Conservation (phyloP, 2,113 vertebrate species). For the Cyrtonyx montezumae region DNA sequence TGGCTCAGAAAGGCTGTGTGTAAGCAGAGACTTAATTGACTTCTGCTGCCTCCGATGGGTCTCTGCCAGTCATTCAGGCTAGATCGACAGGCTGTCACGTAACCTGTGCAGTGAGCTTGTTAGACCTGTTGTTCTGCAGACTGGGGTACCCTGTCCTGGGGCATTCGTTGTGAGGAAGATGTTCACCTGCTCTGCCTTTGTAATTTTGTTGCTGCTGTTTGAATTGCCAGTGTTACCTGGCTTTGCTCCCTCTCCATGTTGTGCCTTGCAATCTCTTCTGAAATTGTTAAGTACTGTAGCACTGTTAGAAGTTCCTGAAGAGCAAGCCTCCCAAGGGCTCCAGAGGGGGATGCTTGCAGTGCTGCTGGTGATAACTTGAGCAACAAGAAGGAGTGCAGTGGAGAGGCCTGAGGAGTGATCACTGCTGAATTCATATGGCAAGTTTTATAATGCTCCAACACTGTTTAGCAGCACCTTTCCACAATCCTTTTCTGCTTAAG, state of each 20-base stretch:
- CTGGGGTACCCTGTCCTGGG: not conserved
- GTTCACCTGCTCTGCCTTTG: not conserved
- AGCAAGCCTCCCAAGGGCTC: not conserved
- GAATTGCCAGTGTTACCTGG: not conserved
- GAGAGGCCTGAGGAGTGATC: not conserved
- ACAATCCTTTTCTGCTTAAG: not conserved
- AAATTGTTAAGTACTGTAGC: not conserved
- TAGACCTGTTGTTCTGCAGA: conserved; percentile 8
- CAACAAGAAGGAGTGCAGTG: not conserved
- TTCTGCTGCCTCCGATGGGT: conserved; percentile 82
- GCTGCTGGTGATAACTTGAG: not conserved
- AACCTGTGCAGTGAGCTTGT: conserved; percentile 5
- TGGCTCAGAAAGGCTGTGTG: conserved; percentile 75
- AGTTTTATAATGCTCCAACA: not conserved
- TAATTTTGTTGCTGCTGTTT: not conserved
- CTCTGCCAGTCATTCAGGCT: conserved; percentile 85
- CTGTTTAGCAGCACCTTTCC: not conserved
- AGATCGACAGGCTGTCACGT: conserved; percentile 59
- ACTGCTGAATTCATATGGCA: not conserved
- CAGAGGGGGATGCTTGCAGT: not conserved
- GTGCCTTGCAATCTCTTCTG: not conserved
- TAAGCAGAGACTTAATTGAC: conserved; percentile 82
- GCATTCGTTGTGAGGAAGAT: not conserved
- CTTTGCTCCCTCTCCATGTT: not conserved
- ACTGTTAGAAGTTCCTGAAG: not conserved